Evolutionary conservation across 2,113 vertebrate genomes (phyloP), one percentile per base, ranked within the genome.

Genomic region (Alexandromys fortis): DNA sequence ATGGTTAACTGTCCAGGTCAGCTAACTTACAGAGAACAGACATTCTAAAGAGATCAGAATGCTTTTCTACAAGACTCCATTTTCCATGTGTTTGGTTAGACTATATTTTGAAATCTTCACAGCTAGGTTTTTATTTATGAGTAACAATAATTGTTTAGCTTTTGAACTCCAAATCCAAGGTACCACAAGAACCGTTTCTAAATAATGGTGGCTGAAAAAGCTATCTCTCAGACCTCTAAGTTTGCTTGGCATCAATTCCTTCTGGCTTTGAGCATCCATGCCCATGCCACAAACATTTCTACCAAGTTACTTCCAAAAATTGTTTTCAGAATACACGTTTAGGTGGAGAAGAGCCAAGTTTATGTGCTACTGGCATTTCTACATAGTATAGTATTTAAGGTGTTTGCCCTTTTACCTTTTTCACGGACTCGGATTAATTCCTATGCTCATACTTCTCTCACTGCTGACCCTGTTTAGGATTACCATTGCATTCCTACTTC

Each of bases 321-420:
- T 89, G 24, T 88, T 92, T 92, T 70, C 14, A 70, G 38, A 94
- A 79, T 90, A 95, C 8, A 86, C 35, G 47, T 81, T 16, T 52
- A 16, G 16, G 96, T 72, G 19, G 26, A 38, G 6, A 95, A 83
- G n/a, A 93, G 11, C 38, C 2, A 87, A 67, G 7, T 3, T 70
- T 16, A 77, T 55, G 4, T 73, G 33, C 12, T 85, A 70, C 7
- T 42, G n/a, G 3, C 42, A 91, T 83, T 88, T 94, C 30, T 89
- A 22, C 22, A 3, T 2, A 83, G 35, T 42, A 83, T 49, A 77
- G 5, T 78, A 1, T 21, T 45, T 45, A 49, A 78, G 33, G 4
- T 63, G 28, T 89, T 94, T 87, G 35, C 8, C 49, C n/a, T 92
- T 91, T 91, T 5, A 70, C 26, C 19, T 92, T 96, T 21, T 5